Conservation (phyloP, 2,888 invertebrate species). For the Trisateles emortualis region DNA sequence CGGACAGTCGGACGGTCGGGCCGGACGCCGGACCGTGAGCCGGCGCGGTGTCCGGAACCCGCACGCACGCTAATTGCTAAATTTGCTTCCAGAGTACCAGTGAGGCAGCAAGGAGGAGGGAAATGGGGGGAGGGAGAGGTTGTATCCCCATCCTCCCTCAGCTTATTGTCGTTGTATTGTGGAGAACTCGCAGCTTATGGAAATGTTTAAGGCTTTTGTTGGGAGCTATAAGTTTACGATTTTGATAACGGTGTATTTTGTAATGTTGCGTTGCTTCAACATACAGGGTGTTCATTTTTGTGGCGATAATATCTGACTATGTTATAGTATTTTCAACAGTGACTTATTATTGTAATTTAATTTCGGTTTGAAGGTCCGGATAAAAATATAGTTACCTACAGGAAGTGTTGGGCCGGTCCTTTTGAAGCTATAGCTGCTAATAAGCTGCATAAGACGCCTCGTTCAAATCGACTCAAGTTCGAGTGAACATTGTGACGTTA, state of each 20-base stretch:
- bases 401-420: no score
- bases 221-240: conserved; percentile 12
- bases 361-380: no score
- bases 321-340: neutral
- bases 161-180: conserved; percentile 51
- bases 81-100: conserved; percentile 56
- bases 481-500: no score
- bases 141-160: conserved; percentile 4
- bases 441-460: no score
- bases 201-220: conserved; percentile 12
- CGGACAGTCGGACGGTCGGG: conserved; percentile 27
- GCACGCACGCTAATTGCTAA: conserved; percentile 79
- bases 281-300: neutral
- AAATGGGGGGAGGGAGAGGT: conserved; percentile 11
- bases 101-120: no score
- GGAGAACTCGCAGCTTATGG: conserved; percentile 12
- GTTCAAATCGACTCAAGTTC: no score
- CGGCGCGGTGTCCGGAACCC: conserved; percentile 54
- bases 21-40: conserved; percentile 33
- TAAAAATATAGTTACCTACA: no score
- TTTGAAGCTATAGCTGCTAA: no score
- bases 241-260: conserved; percentile 7
- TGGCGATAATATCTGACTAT: neutral
- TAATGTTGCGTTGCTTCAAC: neutral
- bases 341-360: neutral